These are phyloP conservation scores for Limnephilus lunatus DNA, from an alignment of 2,888 invertebrate genomes.

Conservation along the genomic window DNA sequence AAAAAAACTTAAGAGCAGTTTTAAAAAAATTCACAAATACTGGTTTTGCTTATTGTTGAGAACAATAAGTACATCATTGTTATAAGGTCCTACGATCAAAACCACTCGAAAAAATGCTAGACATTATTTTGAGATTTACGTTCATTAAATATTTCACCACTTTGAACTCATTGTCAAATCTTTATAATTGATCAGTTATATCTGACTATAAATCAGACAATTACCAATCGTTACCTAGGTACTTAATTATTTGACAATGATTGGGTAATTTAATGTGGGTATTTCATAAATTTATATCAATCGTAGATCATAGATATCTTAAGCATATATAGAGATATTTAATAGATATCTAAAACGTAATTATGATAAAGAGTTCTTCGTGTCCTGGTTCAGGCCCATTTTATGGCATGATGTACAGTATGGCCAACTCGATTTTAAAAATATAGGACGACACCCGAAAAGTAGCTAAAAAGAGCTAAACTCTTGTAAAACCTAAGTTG, in stretches of 20 bases:
- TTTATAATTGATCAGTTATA: background rate
- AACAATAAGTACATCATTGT: background rate
- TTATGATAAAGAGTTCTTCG: background rate
- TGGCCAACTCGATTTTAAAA: too few species aligned
- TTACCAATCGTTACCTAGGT: background rate
- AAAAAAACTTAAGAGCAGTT: too few species aligned
- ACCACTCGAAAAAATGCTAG: background rate
- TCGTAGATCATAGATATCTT: background rate
- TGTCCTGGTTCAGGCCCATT: background rate
- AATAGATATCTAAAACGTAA: too few species aligned
- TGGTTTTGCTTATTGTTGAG: background rate
- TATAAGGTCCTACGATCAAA: background rate
- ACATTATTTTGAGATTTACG: background rate
- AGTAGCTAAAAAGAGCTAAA: too few species aligned
- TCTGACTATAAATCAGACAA: background rate
- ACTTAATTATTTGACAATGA: background rate
- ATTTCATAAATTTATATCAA: background rate
- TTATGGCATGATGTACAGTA: background rate
- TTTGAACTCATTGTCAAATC: background rate
- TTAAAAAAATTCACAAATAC: background rate
- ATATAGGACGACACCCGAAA: too few species aligned
- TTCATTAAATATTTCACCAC: background rate
- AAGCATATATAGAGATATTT: background rate
- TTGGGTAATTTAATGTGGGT: background rate
- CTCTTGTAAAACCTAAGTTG: too few species aligned